Percentiles rank a stretch among this genome's conserved stretches.
These are phyloP conservation scores for Eupelmus urozonus DNA, from an alignment of 2,888 invertebrate genomes.

Conservation along the genomic window DNA sequence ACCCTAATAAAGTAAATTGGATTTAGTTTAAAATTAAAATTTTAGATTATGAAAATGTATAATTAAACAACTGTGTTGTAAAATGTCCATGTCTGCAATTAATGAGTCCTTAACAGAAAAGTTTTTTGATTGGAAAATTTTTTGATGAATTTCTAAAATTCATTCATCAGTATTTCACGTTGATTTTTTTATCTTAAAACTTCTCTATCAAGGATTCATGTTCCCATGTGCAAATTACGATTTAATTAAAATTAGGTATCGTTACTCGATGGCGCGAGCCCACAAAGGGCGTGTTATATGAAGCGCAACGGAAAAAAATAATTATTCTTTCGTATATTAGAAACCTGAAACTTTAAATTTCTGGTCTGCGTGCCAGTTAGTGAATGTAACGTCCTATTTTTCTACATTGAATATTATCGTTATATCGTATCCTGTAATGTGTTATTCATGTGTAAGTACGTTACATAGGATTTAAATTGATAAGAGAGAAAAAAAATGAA, in stretches of 20 bases:
- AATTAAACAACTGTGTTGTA: too few relatives aligned
- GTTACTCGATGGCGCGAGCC: slow-evolving; percentile 32
- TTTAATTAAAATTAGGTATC: slow-evolving; percentile 48
- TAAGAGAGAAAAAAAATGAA: slow-evolving; percentile 31
- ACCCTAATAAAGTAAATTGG: too few relatives aligned
- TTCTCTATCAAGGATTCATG: slow-evolving; percentile 22
- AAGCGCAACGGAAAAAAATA: slow-evolving; percentile 30
- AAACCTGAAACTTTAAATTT: slow-evolving; percentile 58
- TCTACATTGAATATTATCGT: slow-evolving; percentile 71
- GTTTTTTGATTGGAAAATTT: too few relatives aligned
- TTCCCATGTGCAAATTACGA: slow-evolving; percentile 42
- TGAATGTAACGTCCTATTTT: slow-evolving; percentile 71
- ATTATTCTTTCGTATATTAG: slow-evolving; percentile 54
- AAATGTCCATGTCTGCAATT: slow-evolving; percentile 22
- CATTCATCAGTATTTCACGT: slow-evolving; percentile 23
- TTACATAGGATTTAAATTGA: slow-evolving; percentile 42
- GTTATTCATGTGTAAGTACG: slow-evolving; percentile 57
- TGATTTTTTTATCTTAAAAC: slow-evolving; percentile 1
- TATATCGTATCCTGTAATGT: slow-evolving; percentile 57
- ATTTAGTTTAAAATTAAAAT: too few relatives aligned
- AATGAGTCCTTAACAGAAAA: slow-evolving; percentile 21
- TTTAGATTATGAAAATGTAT: too few relatives aligned
- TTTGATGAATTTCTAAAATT: slow-evolving; percentile 7
- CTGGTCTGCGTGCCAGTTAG: slow-evolving; percentile 48
- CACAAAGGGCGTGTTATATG: slow-evolving; percentile 11